These are phyloP conservation scores for Metopolophium dirhodum DNA, from an alignment of 1,140 invertebrate genomes.

Conservation along the genomic window DNA sequence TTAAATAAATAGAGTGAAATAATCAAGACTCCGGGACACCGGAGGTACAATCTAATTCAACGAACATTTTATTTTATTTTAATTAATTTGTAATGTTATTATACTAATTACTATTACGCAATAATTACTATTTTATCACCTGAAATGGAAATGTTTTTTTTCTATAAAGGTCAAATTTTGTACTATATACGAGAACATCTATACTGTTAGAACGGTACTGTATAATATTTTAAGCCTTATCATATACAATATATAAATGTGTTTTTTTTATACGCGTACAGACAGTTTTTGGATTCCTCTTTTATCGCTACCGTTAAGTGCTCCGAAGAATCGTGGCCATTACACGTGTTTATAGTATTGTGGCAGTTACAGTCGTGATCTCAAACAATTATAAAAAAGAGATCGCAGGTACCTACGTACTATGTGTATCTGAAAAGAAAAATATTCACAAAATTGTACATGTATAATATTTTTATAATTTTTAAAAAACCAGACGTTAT, in stretches of 20 bases:
- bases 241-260: neutral
- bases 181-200: neutral
- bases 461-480: neutral
- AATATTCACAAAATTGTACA: neutral
- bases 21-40: neutral
- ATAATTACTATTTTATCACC: neutral
- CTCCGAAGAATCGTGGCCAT: neutral
- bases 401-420: neutral
- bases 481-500: neutral
- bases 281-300: neutral
- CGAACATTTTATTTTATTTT: neutral
- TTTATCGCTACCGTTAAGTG: constrained; percentile 7
- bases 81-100: neutral
- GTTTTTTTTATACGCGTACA: neutral
- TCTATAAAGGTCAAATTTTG: neutral
- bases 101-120: neutral
- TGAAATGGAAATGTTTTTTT: neutral
- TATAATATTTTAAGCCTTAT: neutral
- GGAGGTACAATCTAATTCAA: neutral
- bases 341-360: neutral
- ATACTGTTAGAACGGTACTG: neutral
- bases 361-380: neutral
- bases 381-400: constrained; percentile 3
- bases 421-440: neutral
- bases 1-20: neutral